Evolutionary conservation across 2,888 invertebrate species (phyloP).

Genomic region (Syrista parreyssii): DNA sequence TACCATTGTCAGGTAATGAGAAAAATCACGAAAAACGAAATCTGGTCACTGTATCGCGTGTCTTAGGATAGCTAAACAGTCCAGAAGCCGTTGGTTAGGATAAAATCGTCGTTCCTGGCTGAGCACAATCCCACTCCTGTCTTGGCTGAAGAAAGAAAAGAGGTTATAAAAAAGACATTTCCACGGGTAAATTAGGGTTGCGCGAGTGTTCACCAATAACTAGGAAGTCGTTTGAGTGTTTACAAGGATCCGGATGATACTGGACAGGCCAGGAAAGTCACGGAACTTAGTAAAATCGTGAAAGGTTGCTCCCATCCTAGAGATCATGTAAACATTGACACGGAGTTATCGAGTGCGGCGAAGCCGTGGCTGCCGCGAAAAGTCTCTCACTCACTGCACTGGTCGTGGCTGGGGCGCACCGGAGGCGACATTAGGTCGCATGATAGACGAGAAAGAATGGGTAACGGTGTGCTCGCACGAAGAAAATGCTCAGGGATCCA

Average conservation of each 20-base stretch:
- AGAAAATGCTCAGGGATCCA: conserved; percentile 65
- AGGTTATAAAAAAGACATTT: conserved; percentile 39
- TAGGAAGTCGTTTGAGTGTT: neutral
- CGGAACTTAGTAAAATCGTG: conserved; percentile 31
- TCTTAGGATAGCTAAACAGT: neutral
- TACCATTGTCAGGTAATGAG: neutral
- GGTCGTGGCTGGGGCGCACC: conserved; percentile 40
- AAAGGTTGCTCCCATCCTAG: conserved; percentile 43
- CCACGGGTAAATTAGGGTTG: neutral
- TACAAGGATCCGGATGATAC: neutral
- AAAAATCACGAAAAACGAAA: neutral
- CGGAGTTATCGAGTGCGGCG: conserved; percentile 40
- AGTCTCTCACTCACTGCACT: conserved; percentile 35
- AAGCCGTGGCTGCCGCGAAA: conserved; percentile 14
- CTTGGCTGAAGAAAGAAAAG: conserved; percentile 24
- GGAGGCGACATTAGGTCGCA: conserved; percentile 37
- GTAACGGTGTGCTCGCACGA: conserved; percentile 41
- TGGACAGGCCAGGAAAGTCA: conserved; percentile 12
- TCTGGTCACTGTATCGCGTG: neutral
- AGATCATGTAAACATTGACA: conserved; percentile 58
- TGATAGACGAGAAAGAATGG: conserved; percentile 30
- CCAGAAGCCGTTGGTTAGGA: neutral
- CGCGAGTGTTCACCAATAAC: neutral
- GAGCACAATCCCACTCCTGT: conserved; percentile 24
- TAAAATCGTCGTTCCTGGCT: conserved; percentile 13